Percentiles rank a stretch among this genome's conserved stretches.
phyloP scores from a whole-genome alignment of 2,113 vertebrate genomes.

The Phrynocephalus versicolor region DNA sequence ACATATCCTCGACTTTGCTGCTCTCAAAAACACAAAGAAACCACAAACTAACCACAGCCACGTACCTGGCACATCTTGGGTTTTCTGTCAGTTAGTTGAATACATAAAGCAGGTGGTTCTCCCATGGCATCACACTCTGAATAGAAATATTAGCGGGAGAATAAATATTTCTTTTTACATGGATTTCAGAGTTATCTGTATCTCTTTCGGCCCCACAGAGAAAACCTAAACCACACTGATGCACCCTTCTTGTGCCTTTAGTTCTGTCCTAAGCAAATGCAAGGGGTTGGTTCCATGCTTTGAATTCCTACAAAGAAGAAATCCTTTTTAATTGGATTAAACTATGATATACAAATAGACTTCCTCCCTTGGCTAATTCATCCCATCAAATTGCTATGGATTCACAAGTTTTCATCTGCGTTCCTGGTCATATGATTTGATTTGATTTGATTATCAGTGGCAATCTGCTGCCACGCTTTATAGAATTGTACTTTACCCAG shows the following conservation, averaged over 20 bases:
- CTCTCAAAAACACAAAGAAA: conserved; percentile 22
- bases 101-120: neutral
- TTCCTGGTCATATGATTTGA: no score
- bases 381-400: neutral
- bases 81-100: neutral
- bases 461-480: no score
- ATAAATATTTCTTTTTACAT: neutral
- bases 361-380: no score
- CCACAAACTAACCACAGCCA: conserved; percentile 32
- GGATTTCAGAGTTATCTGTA: neutral
- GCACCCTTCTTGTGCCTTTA: no score
- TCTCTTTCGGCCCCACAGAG: neutral
- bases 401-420: neutral
- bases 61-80: neutral
- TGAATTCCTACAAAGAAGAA: no score
- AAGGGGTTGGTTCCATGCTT: no score
- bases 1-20: neutral
- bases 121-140: neutral
- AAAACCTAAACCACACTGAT: no score
- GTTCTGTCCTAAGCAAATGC: no score
- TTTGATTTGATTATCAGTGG: no score
- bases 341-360: no score
- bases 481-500: no score
- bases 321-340: no score
- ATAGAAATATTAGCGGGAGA: neutral